Base-by-base conservation (phyloP, 2,888 invertebrate genomes). In the Trileptium ribeirensis region DNA sequence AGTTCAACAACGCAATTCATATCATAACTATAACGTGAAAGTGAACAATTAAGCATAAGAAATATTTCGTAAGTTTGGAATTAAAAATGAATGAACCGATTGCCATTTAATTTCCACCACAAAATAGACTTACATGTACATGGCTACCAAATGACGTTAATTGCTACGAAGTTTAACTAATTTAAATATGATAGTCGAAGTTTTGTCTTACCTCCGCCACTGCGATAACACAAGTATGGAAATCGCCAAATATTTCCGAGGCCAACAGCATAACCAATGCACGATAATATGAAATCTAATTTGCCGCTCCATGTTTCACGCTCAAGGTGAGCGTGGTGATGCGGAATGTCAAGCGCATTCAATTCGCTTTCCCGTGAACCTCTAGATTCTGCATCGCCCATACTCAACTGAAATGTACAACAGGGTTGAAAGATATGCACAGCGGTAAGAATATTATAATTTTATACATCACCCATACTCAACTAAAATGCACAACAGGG, bases 141-240 rank as follows among this genome's bases (percentile, higher is more conserved):
- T n/a, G n/a, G n/a, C n/a, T n/a, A n/a, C n/a, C n/a, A n/a, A n/a
- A n/a, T n/a, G n/a, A n/a, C n/a, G n/a, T n/a, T n/a, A n/a, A n/a
- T n/a, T n/a, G n/a, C n/a, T n/a, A n/a, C n/a, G n/a, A n/a, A n/a
- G n/a, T n/a, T n/a, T n/a, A n/a, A n/a, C n/a, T n/a, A n/a, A n/a
- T n/a, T n/a, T n/a, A n/a, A 89, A 90, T 89, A 90, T 90, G 90
- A 90, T 89, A 89, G 90, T 89, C 90, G 89, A 90, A 90, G 90
- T 90, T 90, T 89, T 3, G 1, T 33, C 79, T 81, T 81, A 88
- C 88, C 87, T 85, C 89, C 89, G 8, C 89, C 89, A 82, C 89
- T 88, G 67, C 87, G 84, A 86, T 91, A 91, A 84, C 91, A 91
- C 8, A 91, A 88, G 74, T 80, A 80, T 31, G 82, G 81, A 37